phyloP scores from a whole-genome alignment of 2,113 vertebrate genomes.

The Coptodon bakossiorum region DNA sequence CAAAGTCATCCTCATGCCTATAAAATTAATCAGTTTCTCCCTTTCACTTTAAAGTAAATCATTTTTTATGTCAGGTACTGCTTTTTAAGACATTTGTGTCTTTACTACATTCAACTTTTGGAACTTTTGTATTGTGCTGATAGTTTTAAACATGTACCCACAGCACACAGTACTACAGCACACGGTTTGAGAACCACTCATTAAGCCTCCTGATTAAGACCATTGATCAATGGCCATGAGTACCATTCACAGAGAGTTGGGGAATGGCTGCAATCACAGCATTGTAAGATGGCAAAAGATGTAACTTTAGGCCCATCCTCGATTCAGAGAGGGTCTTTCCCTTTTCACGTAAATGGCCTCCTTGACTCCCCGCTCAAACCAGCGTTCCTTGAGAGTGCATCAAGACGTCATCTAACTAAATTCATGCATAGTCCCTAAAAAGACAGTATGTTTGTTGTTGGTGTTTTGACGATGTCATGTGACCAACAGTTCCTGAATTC shows the following conservation, averaged over 20 bases:
- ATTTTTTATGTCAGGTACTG: neutral
- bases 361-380: neutral
- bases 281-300: neutral
- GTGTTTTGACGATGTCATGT: neutral
- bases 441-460: neutral
- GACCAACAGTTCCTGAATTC: neutral
- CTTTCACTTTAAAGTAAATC: neutral
- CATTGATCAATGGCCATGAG: neutral
- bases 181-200: neutral
- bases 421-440: neutral
- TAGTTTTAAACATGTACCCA: neutral
- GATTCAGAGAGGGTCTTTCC: neutral
- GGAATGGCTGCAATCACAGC: neutral
- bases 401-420: neutral
- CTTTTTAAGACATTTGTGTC: neutral
- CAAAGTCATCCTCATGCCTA: neutral
- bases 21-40: neutral
- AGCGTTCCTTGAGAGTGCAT: neutral
- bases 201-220: neutral
- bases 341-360: neutral
- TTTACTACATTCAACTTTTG: neutral
- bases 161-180: neutral
- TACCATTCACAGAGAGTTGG: neutral
- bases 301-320: neutral
- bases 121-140: neutral